These are phyloP conservation scores for Trachelus iudaicus DNA, from an alignment of 2,888 invertebrate species.

Conservation along the genomic window DNA sequence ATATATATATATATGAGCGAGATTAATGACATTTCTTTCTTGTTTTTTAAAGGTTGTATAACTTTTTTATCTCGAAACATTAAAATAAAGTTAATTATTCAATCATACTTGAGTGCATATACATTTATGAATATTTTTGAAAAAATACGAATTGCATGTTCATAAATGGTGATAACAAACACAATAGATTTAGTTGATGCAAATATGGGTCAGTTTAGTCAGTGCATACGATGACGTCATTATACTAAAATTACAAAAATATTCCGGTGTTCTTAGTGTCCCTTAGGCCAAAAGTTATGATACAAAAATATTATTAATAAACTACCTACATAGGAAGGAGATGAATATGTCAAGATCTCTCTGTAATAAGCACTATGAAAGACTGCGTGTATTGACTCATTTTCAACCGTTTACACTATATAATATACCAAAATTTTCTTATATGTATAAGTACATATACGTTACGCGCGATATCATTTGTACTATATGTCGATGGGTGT, in stretches of 20 bases:
- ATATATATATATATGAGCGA: not conserved
- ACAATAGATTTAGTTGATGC: not conserved
- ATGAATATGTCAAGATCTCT: too few relatives aligned
- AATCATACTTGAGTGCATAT: not conserved
- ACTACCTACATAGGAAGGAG: too few relatives aligned
- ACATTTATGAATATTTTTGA: not conserved
- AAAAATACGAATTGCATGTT: not conserved
- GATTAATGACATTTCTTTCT: not conserved
- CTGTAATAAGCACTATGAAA: not conserved
- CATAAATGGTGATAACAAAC: not conserved
- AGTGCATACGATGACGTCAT: not conserved
- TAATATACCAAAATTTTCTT: not conserved
- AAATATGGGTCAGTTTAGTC: not conserved
- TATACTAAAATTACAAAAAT: not conserved
- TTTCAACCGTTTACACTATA: not conserved
- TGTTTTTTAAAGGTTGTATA: not conserved
- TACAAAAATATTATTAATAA: too few relatives aligned
- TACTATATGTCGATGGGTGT: not conserved
- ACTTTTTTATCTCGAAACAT: not conserved
- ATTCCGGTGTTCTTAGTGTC: not conserved
- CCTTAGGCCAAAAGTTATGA: not conserved
- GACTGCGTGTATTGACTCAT: not conserved
- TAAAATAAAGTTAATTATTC: not conserved
- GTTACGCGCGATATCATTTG: not conserved
- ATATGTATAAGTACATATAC: not conserved